Base-by-base conservation (phyloP, 2,113 vertebrate species). In the Periophthalmus modestus region DNA sequence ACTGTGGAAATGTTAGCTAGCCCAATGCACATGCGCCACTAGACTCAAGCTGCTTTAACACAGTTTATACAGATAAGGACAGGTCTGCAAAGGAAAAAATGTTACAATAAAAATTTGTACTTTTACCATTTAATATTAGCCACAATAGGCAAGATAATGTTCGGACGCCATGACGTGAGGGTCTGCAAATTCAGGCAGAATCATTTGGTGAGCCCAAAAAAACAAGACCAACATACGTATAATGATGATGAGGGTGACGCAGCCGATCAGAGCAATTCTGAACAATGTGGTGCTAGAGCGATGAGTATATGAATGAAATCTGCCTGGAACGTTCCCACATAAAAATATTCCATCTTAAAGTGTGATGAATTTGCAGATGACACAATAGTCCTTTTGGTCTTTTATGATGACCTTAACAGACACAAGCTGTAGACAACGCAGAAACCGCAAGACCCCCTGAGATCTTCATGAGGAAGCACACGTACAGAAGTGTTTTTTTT, bases 341-440 rank as follows among this genome's bases (percentile, higher is more conserved):
- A 86, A 86, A 85, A 89, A 78, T 81, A 78, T 85, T 82, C 73
- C 77, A 91, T 81, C 89, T 87, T 87, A 89, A 83, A 84, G 66
- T 79, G 58, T 85, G 85, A 87, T 85, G 83, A 91, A 83, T 80
- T 84, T 78, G 79, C 73, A 73, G 72, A 70, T 78, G 63, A 75
- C 73, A 88, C 85, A 89, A 87, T 80, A 74, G 74, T 70, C 65
- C 77, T 81, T 85, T 78, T 80, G 73, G 82, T 73, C 77, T 85
- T 79, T 91, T 91, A 89, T 90, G 28, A 83, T 89, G 89, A 91
- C 90, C 89, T 90, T 90, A 88, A 71, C 87, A 89, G 87, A 82
- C 79, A 72, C 77, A 79, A 75, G 76, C 77, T 62, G 70, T 28
- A 66, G 69, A 76, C 81, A 73, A 88, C 85, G 73, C 83, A 72